These are phyloP conservation scores for Pelecanoides urinatrix DNA, from an alignment of 2,113 vertebrate genomes.

Conservation along the genomic window DNA sequence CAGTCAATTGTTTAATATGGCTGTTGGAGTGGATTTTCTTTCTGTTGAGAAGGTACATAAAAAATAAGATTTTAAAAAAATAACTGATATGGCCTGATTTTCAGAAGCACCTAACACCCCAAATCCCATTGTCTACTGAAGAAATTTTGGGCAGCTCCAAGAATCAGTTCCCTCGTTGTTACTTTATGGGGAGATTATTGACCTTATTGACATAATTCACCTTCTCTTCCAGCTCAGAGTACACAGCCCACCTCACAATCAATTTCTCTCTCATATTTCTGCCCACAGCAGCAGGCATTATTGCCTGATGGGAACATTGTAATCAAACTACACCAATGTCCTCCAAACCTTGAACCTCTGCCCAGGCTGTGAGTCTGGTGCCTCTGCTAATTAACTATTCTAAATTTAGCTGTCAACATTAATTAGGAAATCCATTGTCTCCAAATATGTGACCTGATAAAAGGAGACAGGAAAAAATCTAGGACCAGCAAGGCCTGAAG, in stretches of 20 bases:
- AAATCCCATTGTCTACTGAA: not conserved
- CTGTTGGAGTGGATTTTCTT: not conserved
- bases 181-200: not conserved
- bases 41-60: not conserved
- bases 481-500: not conserved
- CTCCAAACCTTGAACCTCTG: conserved; percentile 54
- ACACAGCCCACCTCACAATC: not conserved
- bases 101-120: not conserved
- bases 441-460: conserved; percentile 34
- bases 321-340: not conserved
- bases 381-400: conserved; percentile 32
- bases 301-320: not conserved
- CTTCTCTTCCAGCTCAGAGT: not conserved
- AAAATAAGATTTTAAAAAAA: not conserved
- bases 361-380: conserved; percentile 29
- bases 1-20: not conserved
- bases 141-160: not conserved
- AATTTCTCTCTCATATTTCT: conserved; percentile 24
- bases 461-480: conserved; percentile 8
- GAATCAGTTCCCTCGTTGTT: not conserved
- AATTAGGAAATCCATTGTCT: conserved; percentile 51
- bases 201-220: not conserved
- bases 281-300: not conserved
- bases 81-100: not conserved
- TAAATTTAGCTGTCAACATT: conserved; percentile 54